A percentile compares a stretch with the other conserved stretches of the same genome.
Conservation (phyloP, 1,140 invertebrate species). For the Drosophila pseudoobscura region DNA sequence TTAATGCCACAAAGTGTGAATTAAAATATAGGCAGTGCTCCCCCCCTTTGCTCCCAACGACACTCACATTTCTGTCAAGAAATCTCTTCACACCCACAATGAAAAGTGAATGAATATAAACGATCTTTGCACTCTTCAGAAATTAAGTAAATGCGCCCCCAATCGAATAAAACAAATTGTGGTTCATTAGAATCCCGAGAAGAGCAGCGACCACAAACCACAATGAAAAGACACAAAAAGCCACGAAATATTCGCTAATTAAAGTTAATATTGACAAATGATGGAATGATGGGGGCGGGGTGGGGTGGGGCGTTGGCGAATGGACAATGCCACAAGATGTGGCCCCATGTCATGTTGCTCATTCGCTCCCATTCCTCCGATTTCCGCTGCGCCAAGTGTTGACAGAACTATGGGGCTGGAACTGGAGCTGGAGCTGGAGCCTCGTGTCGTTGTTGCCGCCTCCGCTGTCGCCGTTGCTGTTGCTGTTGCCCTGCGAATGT, state of each 20-base stretch:
- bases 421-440: constrained; percentile 3
- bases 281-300: constrained; percentile 23
- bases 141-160: constrained; percentile 31
- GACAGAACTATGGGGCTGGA: constrained; percentile 66
- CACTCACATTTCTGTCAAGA: constrained; percentile 2
- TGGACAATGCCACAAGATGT: constrained; percentile 68
- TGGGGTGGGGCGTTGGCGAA: constrained; percentile 37
- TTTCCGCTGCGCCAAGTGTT: constrained; percentile 60
- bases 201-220: constrained; percentile 13
- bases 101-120: constrained; percentile 60
- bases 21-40: too few species aligned
- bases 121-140: constrained; percentile 35
- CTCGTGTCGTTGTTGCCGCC: constrained; percentile 69
- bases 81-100: not conserved
- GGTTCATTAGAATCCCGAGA: constrained; percentile 44
- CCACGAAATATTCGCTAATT: constrained; percentile 62
- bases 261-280: constrained; percentile 81
- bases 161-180: constrained; percentile 69
- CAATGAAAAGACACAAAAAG: constrained; percentile 5
- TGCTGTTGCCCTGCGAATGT: constrained; percentile 17
- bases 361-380: constrained; percentile 9
- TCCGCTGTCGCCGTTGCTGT: constrained; percentile 35
- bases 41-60: too few species aligned
- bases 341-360: constrained; percentile 34
- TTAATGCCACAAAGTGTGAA: too few species aligned